Evolutionary conservation across 2,113 vertebrate species (phyloP), one percentile per base, ranked within the genome.

Genomic region (Plecotus auritus): DNA sequence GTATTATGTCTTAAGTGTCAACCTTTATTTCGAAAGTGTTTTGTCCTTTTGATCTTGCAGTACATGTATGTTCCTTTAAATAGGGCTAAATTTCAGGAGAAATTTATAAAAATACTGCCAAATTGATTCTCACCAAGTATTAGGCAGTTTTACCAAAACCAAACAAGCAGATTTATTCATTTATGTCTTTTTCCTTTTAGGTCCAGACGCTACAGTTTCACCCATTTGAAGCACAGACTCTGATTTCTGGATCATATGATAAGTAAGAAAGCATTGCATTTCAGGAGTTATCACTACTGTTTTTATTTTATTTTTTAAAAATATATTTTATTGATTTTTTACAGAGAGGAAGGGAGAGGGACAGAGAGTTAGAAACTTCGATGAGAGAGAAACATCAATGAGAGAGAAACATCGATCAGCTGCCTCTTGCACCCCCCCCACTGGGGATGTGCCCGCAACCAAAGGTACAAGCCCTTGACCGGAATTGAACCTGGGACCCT

Each of bases 171-270:
- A 64, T 76, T 10, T 77, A 0, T 42, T 84, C 13, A 32, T 84
- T 67, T 78, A 8, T 56, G 37, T 72, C 85, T 88, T 28, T 26
- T 26, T 90, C 22, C 32, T 49, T 97, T 45, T 95, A 99, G 99
- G 99, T 99, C 20, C 99, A 99, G 97, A 99, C 99, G 0, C 32
- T 99, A 93, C 97, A 99, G 26, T 99, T 99, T 96, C 99, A 99
- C 93, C 99, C 99, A 0, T 99, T 99, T 95, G 99, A 99, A 98
- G 99, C 99, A 47, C 99, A 99, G 98, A 99, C 99, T 20, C 99
- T 99, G n/a, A 95, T 99, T 97, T 99, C 99, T 49, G 99, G 99
- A 94, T 99, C 99, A 0, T 99, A 99, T 0, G 99, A 99, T 98
- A 99, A 99, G 99, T 99, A 98, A 77, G 99, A 78, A 88, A 64